Base-by-base conservation (phyloP, 2,888 invertebrate species). In the Lasioglossum vierecki region DNA sequence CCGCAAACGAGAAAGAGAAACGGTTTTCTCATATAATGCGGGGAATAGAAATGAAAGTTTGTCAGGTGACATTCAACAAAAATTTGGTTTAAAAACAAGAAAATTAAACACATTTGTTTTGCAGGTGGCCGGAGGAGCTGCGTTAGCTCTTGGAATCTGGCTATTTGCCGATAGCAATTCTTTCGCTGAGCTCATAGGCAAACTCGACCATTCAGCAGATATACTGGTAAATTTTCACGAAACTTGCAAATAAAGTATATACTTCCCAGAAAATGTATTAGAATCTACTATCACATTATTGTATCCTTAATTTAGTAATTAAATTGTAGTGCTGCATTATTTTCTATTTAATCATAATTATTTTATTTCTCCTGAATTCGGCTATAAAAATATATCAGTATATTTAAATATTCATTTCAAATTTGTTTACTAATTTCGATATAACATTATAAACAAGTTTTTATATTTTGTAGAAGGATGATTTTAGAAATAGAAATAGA, bases 91-190 rank as follows among this genome's bases (percentile, higher is more conserved):
- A 57, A 57, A 11, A 11, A n/a, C 30, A 6, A 63, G 15, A 8
- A 63, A 63, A 63, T 39, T 22, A 9, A 39, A 9, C 22, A 57
- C 49, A 15, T 87, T 95, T 95, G 35, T 87, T 95, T 70, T 95
- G 80, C 94, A 96, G 96, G 92, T 96, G 85, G 96, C 96, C 82
- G 97, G 97, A 81, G 96, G 96, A 84, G 96, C 96, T 84, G 96
- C 97, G 78, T 94, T 97, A 86, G 96, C 96, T 53, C 95, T 97
- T 82, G 97, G 97, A 93, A 96, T 97, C 94, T 97, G 97, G 97
- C 94, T 97, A 60, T 96, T 96, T 53, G 96, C 96, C 77, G 97
- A 97, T 95, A 96, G 96, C 94, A 96, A 96, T 91, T 97, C 97
- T 39, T 96, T 97, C 92, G 96, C 97, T 90, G 91, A 92, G 83